Evolutionary conservation across 2,888 invertebrate genomes (phyloP).

Genomic region (Parasteatoda lunata): DNA sequence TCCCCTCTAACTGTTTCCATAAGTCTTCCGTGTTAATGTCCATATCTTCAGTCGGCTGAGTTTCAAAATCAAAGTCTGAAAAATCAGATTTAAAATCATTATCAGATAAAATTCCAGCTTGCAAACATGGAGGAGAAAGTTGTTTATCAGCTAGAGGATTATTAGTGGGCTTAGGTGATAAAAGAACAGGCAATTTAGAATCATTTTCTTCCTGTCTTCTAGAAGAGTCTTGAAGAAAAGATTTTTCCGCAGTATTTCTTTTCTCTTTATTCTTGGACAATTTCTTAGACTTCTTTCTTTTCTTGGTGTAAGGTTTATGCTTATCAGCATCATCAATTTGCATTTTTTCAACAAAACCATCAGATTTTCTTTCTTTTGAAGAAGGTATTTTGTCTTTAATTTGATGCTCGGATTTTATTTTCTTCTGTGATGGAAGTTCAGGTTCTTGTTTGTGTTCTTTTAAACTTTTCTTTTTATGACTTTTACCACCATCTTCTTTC

Average conservation of each 20-base stretch:
- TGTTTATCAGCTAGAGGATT: constrained; percentile 47
- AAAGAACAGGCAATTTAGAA: constrained; percentile 37
- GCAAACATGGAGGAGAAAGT: constrained; percentile 61
- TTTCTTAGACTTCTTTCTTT: constrained; percentile 69
- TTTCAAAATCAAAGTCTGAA: constrained; percentile 68
- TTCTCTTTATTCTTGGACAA: constrained; percentile 68
- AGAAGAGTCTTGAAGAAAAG: constrained; percentile 14
- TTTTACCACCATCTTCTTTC: constrained; percentile 36
- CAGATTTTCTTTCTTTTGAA: constrained; percentile 71
- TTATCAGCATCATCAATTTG: constrained; percentile 57
- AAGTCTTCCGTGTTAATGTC: constrained; percentile 27
- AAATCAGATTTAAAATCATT: constrained; percentile 67
- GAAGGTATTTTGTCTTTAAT: constrained; percentile 34
- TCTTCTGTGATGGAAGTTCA: constrained; percentile 39
- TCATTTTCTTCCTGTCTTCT: constrained; percentile 56
- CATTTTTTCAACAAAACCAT: constrained; percentile 47
- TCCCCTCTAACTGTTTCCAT: constrained; percentile 53
- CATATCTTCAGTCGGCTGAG: constrained; percentile 32
- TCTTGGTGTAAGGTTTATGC: constrained; percentile 67
- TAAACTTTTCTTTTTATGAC: constrained; percentile 45
- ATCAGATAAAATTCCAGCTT: constrained; percentile 58
- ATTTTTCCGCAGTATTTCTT: constrained; percentile 42
- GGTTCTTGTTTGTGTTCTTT: constrained; percentile 51
- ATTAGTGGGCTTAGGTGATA: constrained; percentile 60
- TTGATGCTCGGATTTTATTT: constrained; percentile 33